Evolutionary conservation across 1,140 invertebrate genomes (phyloP).

Genomic region (Penaeus indicus): DNA sequence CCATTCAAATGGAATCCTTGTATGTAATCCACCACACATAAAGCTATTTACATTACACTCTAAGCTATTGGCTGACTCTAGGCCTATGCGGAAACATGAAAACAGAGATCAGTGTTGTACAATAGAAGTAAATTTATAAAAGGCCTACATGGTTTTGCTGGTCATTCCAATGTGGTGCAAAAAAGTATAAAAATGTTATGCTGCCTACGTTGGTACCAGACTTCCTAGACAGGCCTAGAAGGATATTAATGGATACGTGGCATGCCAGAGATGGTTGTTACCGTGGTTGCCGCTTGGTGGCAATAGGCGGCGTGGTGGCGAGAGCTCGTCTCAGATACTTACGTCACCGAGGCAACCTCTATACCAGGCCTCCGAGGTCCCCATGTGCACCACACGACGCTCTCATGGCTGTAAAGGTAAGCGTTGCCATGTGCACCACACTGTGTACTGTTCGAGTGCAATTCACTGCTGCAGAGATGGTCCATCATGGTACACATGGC

Average conservation of each 20-base stretch:
- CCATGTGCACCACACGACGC: conserved; percentile 41
- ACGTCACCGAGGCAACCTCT: conserved; percentile 42
- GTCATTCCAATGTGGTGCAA: conserved; percentile 60
- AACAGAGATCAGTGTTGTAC: conserved; percentile 57
- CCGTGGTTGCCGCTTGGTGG: conserved; percentile 44
- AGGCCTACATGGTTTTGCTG: conserved; percentile 61
- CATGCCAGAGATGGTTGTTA: conserved; percentile 56
- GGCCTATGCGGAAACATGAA: conserved; percentile 59
- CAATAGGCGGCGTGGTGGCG: conserved; percentile 22
- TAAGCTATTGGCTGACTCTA: conserved; percentile 60
- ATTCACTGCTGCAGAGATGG: conserved; percentile 17
- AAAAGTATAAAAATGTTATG: conserved; percentile 57
- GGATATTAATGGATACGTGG: conserved; percentile 59
- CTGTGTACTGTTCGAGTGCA: conserved; percentile 27
- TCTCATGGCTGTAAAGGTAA: conserved; percentile 38
- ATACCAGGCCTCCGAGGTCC: conserved; percentile 49
- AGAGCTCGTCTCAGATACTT: conserved; percentile 40
- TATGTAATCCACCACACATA: conserved; percentile 59
- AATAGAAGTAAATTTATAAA: conserved; percentile 56
- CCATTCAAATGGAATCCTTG: conserved; percentile 46
- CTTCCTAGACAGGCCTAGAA: conserved; percentile 61
- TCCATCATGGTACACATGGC: conserved; percentile 37
- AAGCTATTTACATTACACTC: conserved; percentile 62
- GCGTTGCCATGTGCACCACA: conserved; percentile 36
- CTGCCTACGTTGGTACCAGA: conserved; percentile 58